Conservation (phyloP, 2,888 invertebrate species). For the Drosophila kanekoi region DNA sequence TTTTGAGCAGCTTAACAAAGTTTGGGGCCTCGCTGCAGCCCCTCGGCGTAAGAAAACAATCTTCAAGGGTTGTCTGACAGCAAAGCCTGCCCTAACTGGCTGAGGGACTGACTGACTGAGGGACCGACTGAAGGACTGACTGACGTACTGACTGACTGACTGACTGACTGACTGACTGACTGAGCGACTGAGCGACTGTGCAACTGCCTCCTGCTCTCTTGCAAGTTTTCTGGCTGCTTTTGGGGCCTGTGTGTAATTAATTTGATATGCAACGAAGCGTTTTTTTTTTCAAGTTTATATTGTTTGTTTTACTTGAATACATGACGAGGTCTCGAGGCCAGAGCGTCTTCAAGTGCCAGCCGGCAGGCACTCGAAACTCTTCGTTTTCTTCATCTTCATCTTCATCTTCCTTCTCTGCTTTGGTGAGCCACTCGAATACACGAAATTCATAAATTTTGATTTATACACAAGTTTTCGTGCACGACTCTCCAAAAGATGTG, state of each 20-base stretch:
- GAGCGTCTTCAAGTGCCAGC: conserved; percentile 58
- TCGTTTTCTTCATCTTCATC: conserved; percentile 25
- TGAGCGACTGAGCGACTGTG: conserved; percentile 21
- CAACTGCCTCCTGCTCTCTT: conserved; percentile 15
- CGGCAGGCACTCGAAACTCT: conserved; percentile 53
- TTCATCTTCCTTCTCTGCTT: neutral
- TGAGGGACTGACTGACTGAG: conserved; percentile 18
- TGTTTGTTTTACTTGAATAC: conserved; percentile 75
- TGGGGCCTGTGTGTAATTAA: conserved; percentile 69
- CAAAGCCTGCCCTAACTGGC: conserved; percentile 30
- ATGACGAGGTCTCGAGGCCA: conserved; percentile 65
- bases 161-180: conserved; percentile 6
- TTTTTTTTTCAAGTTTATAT: conserved; percentile 78
- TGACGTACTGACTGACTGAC: conserved; percentile 13
- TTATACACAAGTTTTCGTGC: conserved; percentile 68
- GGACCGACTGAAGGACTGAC: conserved; percentile 18
- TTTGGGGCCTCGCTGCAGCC: conserved; percentile 59
- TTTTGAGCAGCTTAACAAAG: too few relatives aligned
- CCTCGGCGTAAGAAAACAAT: conserved; percentile 74
- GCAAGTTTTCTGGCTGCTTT: conserved; percentile 41
- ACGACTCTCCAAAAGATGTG: conserved; percentile 41
- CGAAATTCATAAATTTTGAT: conserved; percentile 75
- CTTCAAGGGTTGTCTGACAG: conserved; percentile 79
- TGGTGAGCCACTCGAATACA: conserved; percentile 39
- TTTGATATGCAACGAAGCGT: conserved; percentile 81